Evolutionary conservation across 2,797 vertebrate species (phyloP).

Genomic region (Lepilemur septentrionalis): DNA sequence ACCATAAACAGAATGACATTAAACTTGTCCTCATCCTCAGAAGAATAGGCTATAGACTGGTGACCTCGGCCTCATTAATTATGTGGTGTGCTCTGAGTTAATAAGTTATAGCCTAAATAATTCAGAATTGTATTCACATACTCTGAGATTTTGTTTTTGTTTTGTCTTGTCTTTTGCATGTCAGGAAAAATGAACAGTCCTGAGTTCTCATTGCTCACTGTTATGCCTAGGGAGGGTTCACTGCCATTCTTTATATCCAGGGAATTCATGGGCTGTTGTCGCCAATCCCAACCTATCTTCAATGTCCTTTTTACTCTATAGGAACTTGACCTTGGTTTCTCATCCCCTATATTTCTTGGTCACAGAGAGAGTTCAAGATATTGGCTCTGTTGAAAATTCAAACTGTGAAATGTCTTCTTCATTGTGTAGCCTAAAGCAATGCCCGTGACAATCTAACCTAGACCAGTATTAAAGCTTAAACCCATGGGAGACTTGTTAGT

Average conservation of each 20-base stretch:
- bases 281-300: not conserved
- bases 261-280: not conserved
- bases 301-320: not conserved
- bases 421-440: not conserved
- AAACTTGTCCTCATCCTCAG: not conserved
- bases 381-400: not conserved
- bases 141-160: too few relatives aligned
- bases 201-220: not conserved
- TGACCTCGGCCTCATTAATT: slow-evolving; percentile 13
- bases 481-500: not conserved
- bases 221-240: not conserved
- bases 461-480: not conserved
- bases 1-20: slow-evolving; percentile 2
- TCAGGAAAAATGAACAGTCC: not conserved
- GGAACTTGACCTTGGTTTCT: not conserved
- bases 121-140: not conserved
- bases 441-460: not conserved
- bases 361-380: not conserved
- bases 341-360: not conserved
- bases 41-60: not conserved
- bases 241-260: not conserved
- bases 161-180: not conserved
- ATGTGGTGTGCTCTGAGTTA: not conserved
- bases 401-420: not conserved
- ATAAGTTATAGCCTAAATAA: not conserved